Conservation (phyloP, 2,113 vertebrate species). For the Solea solea region DNA sequence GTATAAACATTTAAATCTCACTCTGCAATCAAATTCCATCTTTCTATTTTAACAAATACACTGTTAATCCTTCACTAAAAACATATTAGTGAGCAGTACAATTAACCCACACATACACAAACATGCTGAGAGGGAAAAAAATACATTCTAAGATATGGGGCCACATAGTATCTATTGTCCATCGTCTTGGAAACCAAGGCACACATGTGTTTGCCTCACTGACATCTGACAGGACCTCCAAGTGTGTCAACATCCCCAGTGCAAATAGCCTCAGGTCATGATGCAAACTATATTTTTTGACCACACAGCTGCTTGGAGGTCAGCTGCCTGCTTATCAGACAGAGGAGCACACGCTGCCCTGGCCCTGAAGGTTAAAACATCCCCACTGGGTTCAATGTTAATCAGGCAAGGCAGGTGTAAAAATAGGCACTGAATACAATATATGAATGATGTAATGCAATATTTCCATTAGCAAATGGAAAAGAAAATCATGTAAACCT, state of each 20-base stretch:
- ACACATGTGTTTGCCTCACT: constrained; percentile 34
- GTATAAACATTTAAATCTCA: neutral
- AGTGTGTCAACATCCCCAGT: constrained; percentile 59
- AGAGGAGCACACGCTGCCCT: constrained; percentile 25
- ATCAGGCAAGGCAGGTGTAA: constrained; percentile 4
- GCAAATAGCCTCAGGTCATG: constrained; percentile 62
- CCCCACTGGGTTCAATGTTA: neutral
- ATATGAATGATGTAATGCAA: neutral
- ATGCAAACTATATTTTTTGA: constrained; percentile 36
- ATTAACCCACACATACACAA: constrained; percentile 1
- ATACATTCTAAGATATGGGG: constrained; percentile 13
- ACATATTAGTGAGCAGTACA: neutral
- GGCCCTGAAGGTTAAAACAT: constrained; percentile 7
- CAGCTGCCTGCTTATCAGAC: constrained; percentile 46
- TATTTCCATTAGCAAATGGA: fast-evolving
- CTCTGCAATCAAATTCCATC: neutral
- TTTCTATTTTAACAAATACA: constrained; percentile 9
- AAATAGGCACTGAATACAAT: neutral
- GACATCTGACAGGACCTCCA: constrained; percentile 47
- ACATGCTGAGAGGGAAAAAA: constrained; percentile 6
- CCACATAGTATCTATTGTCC: constrained; percentile 38
- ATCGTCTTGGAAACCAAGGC: constrained; percentile 47
- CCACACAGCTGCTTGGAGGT: constrained; percentile 15
- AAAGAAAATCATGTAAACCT: neutral
- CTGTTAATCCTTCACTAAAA: neutral